Base-by-base conservation (phyloP, 2,797 vertebrate species). In the Enteromius fasciolatus region DNA sequence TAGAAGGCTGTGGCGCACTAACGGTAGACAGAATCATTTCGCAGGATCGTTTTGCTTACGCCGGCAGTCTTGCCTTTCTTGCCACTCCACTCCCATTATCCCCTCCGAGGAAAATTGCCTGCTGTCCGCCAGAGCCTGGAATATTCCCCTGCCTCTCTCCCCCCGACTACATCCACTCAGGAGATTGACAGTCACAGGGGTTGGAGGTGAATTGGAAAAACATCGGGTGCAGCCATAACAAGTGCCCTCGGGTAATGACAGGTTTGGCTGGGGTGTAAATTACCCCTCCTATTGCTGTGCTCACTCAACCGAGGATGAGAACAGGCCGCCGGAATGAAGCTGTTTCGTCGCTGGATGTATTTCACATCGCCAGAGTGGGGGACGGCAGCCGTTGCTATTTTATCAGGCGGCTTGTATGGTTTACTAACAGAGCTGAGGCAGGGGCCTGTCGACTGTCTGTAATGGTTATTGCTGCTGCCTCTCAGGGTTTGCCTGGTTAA, bases 211-310 rank as follows among this genome's bases (percentile, higher is more conserved):
- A 87, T 87, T 89, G 88, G 87, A 93, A 91, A 89, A 86, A 87
- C 88, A 39, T 86, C 81, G 91, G 91, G 91, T 87, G 87, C 85
- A 83, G 46, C 3, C 81, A 36, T 82, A 90, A 92, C 90, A 90
- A 90, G 91, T 91, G 91, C 90, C 92, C 93, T 91, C 90, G 64
- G 86, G 89, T 93, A 94, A 93, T 94, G 90, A 94, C 92, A 86
- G 91, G 90, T 91, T 92, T 90, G 89, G 89, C 90, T 81, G 52
- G 23, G 87, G 89, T 91, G 90, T 91, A 93, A 94, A 92, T 93
- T 89, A 90, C 91, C 86, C 84, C 78, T 78, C 54, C 41, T 87
- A 86, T 88, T 72, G 84, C 81, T 83, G 74, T 73, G 76, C 81
- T 85, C 73, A 57, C 57, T 88, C 84, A 83, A 73, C 70, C 80